Conservation (phyloP, 2,113 vertebrate genomes). For the zebrafish (Danio rerio) region DNA sequence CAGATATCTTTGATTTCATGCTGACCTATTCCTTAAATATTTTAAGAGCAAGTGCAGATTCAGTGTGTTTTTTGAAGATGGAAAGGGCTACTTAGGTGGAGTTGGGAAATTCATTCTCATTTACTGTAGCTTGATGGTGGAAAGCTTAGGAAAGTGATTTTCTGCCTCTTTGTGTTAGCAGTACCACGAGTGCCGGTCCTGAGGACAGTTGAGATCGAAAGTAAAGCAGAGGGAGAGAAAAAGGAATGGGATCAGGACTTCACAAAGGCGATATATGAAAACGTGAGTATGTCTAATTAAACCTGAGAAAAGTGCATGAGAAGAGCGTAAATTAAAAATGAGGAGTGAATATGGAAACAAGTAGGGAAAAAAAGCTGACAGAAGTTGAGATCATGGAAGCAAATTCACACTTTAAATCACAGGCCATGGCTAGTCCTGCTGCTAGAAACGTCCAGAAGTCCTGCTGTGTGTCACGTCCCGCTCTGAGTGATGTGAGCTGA, state of each 20-base stretch:
- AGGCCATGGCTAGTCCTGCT: background rate
- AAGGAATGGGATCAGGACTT: background rate
- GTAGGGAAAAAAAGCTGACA: background rate
- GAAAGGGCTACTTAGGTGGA: background rate
- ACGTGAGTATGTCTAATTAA: background rate
- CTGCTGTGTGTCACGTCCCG: constrained; percentile 9
- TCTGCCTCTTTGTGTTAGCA: background rate
- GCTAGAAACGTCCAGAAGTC: constrained; percentile 14
- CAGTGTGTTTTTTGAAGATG: background rate
- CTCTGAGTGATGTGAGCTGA: constrained; percentile 32
- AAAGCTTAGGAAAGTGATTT: background rate
- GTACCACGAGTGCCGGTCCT: background rate
- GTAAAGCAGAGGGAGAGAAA: background rate
- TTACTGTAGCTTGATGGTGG: background rate
- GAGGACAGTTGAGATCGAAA: constrained; percentile 5
- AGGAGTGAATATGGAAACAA: background rate
- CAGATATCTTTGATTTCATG: background rate
- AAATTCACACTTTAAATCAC: constrained; percentile 19
- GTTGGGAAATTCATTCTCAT: background rate
- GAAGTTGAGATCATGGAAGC: background rate
- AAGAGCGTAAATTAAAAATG: constrained; percentile 5
- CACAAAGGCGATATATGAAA: background rate
- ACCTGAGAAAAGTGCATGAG: background rate
- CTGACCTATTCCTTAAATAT: background rate
- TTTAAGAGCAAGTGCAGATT: background rate